These are phyloP conservation scores for Heliconius charithonia DNA, from an alignment of 2,888 invertebrate genomes.

Conservation along the genomic window DNA sequence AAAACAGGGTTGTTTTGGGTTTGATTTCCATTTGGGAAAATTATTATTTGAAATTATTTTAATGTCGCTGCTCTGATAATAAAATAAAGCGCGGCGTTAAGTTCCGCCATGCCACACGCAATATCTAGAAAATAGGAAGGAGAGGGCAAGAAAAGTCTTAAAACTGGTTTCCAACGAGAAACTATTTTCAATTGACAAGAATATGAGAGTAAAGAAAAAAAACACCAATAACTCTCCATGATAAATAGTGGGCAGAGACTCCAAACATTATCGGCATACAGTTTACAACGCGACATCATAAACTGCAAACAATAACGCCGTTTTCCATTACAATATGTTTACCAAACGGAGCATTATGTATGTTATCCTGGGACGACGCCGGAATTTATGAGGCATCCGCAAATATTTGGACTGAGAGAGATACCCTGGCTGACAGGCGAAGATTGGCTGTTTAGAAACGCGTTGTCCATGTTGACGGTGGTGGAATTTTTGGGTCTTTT, in stretches of 20 bases:
- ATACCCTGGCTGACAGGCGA: conserved; percentile 77
- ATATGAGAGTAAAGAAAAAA: not conserved
- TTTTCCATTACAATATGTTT: conserved; percentile 85
- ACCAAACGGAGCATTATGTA: conserved; percentile 83
- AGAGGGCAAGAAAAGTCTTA: too few relatives aligned
- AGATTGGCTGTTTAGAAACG: conserved; percentile 67
- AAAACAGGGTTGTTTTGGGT: too few relatives aligned
- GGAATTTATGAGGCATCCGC: conserved; percentile 81
- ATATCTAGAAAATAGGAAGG: not conserved
- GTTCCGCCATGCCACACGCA: not conserved
- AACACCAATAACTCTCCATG: not conserved
- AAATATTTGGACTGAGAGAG: conserved; percentile 81
- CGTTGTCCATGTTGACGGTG: not conserved
- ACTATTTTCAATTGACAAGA: not conserved
- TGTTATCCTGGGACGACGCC: conserved; percentile 80
- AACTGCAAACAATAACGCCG: conserved; percentile 82
- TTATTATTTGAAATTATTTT: not conserved
- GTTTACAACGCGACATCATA: conserved; percentile 79
- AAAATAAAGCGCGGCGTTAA: not conserved
- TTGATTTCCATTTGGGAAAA: not conserved
- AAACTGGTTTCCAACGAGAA: not conserved
- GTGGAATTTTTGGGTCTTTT: not conserved
- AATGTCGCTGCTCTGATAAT: not conserved
- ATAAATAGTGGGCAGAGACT: conserved; percentile 51
- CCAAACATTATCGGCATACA: conserved; percentile 53